Evolutionary conservation across 2,113 vertebrate genomes (phyloP), one percentile per base, ranked within the genome.

Genomic region (Embiotoca jacksoni): DNA sequence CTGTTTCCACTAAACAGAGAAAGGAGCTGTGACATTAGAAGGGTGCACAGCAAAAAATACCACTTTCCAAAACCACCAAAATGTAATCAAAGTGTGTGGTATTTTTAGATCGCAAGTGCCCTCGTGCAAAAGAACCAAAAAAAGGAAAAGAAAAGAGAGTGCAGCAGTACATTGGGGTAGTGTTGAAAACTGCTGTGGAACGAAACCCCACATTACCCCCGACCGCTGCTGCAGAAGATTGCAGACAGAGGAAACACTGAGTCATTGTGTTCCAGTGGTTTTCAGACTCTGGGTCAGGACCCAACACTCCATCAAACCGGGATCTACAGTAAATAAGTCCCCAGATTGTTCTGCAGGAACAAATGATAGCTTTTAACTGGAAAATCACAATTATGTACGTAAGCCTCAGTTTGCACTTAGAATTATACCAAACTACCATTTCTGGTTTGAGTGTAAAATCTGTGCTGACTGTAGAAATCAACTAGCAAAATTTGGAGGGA

Each of bases 231-330:
- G 64, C 55, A 57, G 13, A 49, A 71, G 54, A 71, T 77, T 76
- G 64, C 57, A 73, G 72, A 57, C 57, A 73, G 72, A 57, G 81
- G 81, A 80, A 88, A 75, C 82, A 78, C 13, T 87, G 84, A 85
- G 78, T 87, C 82, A 85, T 65, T 54, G 58, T 79, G 62, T 77
- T 83, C 61, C 60, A 70, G 68, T 56, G 61, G 65, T 81, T 75
- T 73, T 49, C 54, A 78, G 55, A 66, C 60, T 80, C 23, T 57
- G 72, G 76, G 52, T 76, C 80, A 80, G 60, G 44, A 78, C 70
- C 50, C 46, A 66, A 16, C 56, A 65, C 58, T 44, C 6, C 0
- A 52, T 80, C 57, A 60, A 11, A 60, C 52, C 36, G 47, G 10
- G 36, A 68, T 74, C 41, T 52, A 84, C 23, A 23, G 23, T 23